Conservation (phyloP, 1,140 invertebrate species). For the Bombus soroeensis region DNA sequence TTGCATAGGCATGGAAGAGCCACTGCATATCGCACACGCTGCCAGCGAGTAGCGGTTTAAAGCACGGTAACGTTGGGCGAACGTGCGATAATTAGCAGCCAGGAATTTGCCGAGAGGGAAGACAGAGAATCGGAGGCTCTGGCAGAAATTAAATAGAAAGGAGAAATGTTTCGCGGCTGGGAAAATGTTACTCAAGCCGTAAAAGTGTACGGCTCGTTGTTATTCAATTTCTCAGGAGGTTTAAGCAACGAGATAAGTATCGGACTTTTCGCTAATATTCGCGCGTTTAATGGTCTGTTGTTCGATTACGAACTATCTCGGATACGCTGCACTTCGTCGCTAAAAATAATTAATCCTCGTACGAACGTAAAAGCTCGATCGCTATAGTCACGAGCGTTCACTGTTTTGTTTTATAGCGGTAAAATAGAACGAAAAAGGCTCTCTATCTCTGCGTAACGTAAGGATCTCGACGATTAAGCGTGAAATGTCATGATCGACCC, state of each 20-base stretch:
- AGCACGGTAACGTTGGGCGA: not conserved
- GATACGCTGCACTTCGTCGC: not conserved
- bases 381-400: too few relatives aligned
- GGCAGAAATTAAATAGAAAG: conserved; percentile 26
- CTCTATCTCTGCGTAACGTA: too few relatives aligned
- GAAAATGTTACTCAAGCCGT: not conserved
- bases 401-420: too few relatives aligned
- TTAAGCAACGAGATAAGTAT: not conserved
- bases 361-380: too few relatives aligned
- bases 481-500: not conserved
- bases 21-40: too few relatives aligned
- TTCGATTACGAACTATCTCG: not conserved
- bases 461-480: too few relatives aligned
- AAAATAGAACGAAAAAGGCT: too few relatives aligned
- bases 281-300: not conserved
- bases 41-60: not conserved
- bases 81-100: not conserved
- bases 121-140: not conserved
- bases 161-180: conserved; percentile 5
- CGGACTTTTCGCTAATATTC: not conserved
- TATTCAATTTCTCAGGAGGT: not conserved
- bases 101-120: not conserved
- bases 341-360: not conserved
- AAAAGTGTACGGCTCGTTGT: not conserved
- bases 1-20: too few relatives aligned